phyloP scores from a whole-genome alignment of 2,113 vertebrate genomes.

The Taxidea taxus region DNA sequence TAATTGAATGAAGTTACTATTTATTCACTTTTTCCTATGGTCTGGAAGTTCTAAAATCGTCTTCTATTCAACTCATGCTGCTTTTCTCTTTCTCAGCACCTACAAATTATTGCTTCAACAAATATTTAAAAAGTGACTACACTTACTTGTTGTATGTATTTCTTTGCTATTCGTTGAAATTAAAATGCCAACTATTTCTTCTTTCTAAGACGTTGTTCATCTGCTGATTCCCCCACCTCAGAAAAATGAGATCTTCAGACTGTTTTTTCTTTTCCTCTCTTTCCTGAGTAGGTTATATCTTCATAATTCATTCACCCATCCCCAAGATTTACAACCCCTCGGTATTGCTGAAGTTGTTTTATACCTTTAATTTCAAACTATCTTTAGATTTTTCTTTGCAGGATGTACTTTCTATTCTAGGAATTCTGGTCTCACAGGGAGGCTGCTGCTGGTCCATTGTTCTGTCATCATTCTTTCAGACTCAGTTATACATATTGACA shows the following conservation, averaged over 20 bases:
- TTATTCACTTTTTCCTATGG: not conserved
- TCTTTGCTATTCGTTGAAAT: not conserved
- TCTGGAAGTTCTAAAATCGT: not conserved
- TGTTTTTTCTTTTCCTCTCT: not conserved
- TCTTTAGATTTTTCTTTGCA: not conserved
- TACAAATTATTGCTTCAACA: constrained; percentile 7
- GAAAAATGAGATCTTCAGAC: not conserved
- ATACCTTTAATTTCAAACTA: not conserved
- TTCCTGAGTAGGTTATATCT: not conserved
- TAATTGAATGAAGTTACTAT: not conserved
- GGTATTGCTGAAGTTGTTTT: not conserved
- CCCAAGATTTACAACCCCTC: not conserved
- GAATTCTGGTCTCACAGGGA: not conserved
- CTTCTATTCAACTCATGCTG: not conserved
- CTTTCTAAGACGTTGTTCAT: not conserved
- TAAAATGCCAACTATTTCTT: not conserved
- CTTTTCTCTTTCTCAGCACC: not conserved
- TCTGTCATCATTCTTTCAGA: not conserved
- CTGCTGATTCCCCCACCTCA: not conserved
- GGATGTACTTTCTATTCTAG: not conserved
- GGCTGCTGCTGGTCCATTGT: not conserved
- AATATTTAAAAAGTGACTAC: not conserved
- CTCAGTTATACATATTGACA: not conserved
- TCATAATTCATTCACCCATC: not conserved
- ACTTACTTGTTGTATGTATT: not conserved